phyloP scores from a whole-genome alignment of 2,797 vertebrate species.

The Eulemur rubriventer region DNA sequence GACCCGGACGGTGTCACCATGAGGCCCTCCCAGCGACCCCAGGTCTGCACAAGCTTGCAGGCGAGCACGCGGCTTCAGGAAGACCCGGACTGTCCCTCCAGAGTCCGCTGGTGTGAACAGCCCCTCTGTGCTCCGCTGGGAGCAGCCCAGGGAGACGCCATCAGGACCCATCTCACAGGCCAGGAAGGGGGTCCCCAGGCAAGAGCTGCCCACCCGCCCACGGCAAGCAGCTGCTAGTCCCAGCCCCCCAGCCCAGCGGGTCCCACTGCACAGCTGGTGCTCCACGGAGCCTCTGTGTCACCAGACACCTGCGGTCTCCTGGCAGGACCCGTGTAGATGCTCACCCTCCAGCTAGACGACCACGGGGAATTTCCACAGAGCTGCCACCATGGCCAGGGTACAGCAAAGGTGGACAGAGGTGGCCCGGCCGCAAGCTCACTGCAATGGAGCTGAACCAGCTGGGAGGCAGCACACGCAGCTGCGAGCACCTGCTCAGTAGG shows the following conservation, averaged over 20 bases:
- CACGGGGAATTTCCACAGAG: accelerated
- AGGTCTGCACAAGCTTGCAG: neutral
- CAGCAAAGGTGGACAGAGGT: no score
- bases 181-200: neutral
- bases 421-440: neutral
- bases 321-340: neutral
- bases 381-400: accelerated
- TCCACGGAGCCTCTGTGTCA: neutral
- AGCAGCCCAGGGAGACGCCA: accelerated
- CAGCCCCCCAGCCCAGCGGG: accelerated
- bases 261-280: neutral
- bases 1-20: accelerated
- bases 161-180: neutral
- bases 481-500: no score
- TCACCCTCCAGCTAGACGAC: accelerated
- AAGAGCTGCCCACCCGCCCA: neutral
- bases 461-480: no score
- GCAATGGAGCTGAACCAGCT: neutral
- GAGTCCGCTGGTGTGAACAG: accelerated
- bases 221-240: neutral
- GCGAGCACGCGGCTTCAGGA: neutral
- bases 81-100: accelerated
- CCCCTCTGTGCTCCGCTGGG: neutral
- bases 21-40: neutral
- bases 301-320: neutral